phyloP scores from a whole-genome alignment of 2,888 invertebrate genomes.

The Tiliacea citrago region DNA sequence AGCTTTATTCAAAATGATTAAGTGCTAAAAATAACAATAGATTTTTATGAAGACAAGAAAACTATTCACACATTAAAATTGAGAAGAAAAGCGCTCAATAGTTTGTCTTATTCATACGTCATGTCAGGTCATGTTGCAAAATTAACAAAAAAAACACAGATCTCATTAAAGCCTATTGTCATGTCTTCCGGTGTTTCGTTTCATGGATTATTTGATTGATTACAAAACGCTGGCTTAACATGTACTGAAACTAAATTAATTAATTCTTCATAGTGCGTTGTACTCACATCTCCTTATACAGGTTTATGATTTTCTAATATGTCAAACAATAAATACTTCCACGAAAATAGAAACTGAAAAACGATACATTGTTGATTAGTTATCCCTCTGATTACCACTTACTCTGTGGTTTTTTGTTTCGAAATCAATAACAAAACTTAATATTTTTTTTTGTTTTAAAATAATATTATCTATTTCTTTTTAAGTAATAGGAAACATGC shows the following conservation, averaged over 20 bases:
- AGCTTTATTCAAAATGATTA: not conserved
- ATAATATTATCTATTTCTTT: not conserved
- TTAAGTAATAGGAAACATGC: not conserved
- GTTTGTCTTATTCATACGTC: slow-evolving; percentile 1
- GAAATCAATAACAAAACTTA: not conserved
- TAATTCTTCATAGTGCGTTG: not conserved
- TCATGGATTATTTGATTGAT: not conserved
- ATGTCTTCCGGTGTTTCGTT: not conserved
- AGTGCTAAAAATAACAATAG: not conserved
- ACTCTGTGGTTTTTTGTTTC: not conserved
- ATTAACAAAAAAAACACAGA: not conserved
- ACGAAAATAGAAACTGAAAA: not conserved
- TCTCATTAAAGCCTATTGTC: too few relatives aligned
- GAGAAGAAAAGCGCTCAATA: not conserved
- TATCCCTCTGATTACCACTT: not conserved
- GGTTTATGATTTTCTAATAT: not conserved
- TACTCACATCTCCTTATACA: not conserved
- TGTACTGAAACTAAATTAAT: not conserved
- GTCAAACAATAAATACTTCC: not conserved
- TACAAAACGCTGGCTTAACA: not conserved
- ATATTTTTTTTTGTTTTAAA: not conserved
- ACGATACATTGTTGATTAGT: not conserved
- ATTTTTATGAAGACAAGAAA: not conserved
- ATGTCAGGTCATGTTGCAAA: not conserved
- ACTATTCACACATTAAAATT: not conserved